Base-by-base conservation (phyloP, 2,888 invertebrate genomes). In the Drosophila nr. medialis region DNA sequence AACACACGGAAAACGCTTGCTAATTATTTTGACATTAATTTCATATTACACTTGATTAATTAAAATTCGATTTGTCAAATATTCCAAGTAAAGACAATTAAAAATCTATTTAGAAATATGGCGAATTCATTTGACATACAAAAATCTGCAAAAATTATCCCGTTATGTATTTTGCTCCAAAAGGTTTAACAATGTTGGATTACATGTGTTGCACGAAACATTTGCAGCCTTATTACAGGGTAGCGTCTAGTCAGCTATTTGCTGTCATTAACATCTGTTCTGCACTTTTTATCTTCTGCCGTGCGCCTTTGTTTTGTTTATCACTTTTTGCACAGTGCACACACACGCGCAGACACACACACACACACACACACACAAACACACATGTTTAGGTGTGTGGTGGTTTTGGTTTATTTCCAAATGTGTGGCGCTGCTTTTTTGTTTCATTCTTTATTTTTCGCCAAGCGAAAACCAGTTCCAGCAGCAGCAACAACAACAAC, bases 391-490 rank as follows among this genome's bases (percentile, higher is more conserved):
- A 24, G 45, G 27, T 42, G 60, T 56, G 65, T 49, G 58, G 50
- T 72, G 60, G 64, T 68, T 70, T 56, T 61, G 70, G 64, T 84
- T 68, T 64, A 75, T 87, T 88, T 83, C 75, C 88, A 85, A 86
- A 77, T 90, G 71, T 75, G 67, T 64, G 62, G 77, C 67, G 67
- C 45, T 75, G 75, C 59, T 67, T 51, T 60, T 38, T 38, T 21
- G 4, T 13, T 67, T 49, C 40, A 62, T 61, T 61, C 51, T 62
- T 64, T 65, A 34, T 38, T 83, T 75, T 86, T 72, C 36, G 81
- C 83, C 64, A 83, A 86, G 75, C 75, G 64, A 70, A 90, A 88
- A 88, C 90, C 88, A 85, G 90, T 90, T 88, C 70, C 83, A 77
- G 77, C 61, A 50, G 21, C 66, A 60, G 42, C 38, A 29, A 29